Conservation (phyloP, 2,888 invertebrate genomes). For the Blera fallax region DNA sequence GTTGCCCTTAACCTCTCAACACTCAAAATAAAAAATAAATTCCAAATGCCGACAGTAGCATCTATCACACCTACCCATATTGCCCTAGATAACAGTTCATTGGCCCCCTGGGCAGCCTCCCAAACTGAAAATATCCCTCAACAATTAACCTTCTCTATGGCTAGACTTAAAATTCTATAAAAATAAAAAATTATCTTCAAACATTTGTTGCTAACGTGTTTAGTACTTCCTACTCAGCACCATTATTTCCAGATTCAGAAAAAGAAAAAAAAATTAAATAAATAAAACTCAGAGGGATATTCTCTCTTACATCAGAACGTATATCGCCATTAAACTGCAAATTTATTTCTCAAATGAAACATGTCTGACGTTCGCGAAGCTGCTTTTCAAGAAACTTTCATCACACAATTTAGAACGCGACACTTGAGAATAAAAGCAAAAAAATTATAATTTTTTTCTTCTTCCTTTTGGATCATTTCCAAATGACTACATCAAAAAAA, state of each 20-base stretch:
- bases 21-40: not conserved
- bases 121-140: not conserved
- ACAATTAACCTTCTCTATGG: not conserved
- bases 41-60: not conserved
- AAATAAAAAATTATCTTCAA: not conserved
- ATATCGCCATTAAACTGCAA: conserved; percentile 24
- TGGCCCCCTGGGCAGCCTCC: not conserved
- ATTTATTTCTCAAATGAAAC: conserved; percentile 16
- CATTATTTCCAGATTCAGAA: not conserved
- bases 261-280: not conserved
- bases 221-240: not conserved
- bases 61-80: not conserved
- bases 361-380: conserved; percentile 20
- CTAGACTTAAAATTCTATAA: not conserved
- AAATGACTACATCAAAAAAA: conserved; percentile 11
- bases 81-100: conserved; percentile 5
- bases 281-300: not conserved
- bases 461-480: conserved; percentile 15
- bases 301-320: conserved; percentile 32
- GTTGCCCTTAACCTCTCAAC: not conserved
- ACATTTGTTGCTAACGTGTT: conserved; percentile 10
- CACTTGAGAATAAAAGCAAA: conserved; percentile 19
- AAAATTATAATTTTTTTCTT: not conserved
- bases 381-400: conserved; percentile 27
- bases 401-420: conserved; percentile 48